These are phyloP conservation scores for Thaumatotibia leucotreta DNA, from an alignment of 1,140 invertebrate species.

Conservation along the genomic window DNA sequence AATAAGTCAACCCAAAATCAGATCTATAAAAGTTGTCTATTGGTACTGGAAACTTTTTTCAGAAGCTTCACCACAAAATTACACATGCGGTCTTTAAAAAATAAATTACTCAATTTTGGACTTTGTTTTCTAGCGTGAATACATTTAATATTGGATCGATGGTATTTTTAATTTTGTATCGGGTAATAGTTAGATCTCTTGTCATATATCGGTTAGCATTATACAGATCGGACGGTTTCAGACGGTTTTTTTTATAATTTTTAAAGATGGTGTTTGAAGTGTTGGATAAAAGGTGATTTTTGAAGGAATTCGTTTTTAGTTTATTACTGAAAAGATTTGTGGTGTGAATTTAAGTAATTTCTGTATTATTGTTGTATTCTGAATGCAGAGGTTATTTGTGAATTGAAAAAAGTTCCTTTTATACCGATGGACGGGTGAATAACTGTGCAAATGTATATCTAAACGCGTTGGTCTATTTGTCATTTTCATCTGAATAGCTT, in stretches of 20 bases:
- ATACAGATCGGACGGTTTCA: background rate
- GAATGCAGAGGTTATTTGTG: too few relatives aligned
- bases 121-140: background rate
- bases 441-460: too few relatives aligned
- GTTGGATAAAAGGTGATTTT: background rate
- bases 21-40: background rate
- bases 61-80: background rate
- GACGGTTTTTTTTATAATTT: background rate
- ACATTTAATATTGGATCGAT: background rate
- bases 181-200: background rate
- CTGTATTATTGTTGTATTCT: too few relatives aligned
- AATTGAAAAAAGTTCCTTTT: too few relatives aligned
- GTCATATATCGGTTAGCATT: conserved; percentile 5
- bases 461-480: too few relatives aligned
- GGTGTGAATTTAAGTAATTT: background rate
- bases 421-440: too few relatives aligned
- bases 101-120: background rate
- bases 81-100: background rate
- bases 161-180: background rate
- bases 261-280: background rate
- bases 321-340: background rate
- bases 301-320: background rate
- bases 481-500: too few relatives aligned
- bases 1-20: too few relatives aligned
- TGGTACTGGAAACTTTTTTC: background rate